Conservation (phyloP, 2,888 invertebrate genomes). For the Agapostemon virescens region DNA sequence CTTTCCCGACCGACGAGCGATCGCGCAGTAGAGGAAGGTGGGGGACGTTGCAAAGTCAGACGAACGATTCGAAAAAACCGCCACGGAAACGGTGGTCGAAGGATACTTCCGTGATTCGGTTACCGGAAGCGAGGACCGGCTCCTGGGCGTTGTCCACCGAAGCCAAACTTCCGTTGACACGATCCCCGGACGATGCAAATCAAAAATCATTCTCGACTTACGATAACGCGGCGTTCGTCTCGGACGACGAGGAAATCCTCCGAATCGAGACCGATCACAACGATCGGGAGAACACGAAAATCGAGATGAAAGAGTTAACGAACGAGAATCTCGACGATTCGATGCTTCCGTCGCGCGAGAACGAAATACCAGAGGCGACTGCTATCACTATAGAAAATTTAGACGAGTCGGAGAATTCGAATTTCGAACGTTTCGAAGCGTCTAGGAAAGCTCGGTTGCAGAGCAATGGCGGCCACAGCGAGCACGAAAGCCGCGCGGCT, state of each 20-base stretch:
- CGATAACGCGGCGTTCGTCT: conserved; percentile 72
- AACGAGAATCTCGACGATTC: not conserved
- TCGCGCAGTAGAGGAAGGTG: conserved; percentile 54
- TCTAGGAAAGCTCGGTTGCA: not conserved
- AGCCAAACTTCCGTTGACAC: conserved; percentile 52
- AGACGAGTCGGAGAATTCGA: not conserved
- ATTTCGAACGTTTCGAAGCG: not conserved
- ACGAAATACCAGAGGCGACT: not conserved
- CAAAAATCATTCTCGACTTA: conserved; percentile 48
- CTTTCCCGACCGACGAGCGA: conserved; percentile 21
- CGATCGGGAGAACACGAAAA: conserved; percentile 64
- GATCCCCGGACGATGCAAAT: not conserved
- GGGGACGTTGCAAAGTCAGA: conserved; percentile 24
- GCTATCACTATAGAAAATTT: conserved; percentile 14
- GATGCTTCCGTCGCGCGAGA: not conserved
- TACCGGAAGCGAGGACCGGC: conserved; percentile 47
- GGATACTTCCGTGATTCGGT: conserved; percentile 58
- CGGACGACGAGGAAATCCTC: conserved; percentile 72
- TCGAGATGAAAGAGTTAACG: conserved; percentile 67
- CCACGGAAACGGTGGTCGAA: conserved; percentile 74
- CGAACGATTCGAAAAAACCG: conserved; percentile 55
- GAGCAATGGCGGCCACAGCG: not conserved
- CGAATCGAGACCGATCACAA: conserved; percentile 73
- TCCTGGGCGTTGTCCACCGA: conserved; percentile 38
- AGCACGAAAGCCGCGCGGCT: not conserved